Evolutionary conservation across 2,797 vertebrate genomes (phyloP).

Genomic region (Hozukius guyotensis): DNA sequence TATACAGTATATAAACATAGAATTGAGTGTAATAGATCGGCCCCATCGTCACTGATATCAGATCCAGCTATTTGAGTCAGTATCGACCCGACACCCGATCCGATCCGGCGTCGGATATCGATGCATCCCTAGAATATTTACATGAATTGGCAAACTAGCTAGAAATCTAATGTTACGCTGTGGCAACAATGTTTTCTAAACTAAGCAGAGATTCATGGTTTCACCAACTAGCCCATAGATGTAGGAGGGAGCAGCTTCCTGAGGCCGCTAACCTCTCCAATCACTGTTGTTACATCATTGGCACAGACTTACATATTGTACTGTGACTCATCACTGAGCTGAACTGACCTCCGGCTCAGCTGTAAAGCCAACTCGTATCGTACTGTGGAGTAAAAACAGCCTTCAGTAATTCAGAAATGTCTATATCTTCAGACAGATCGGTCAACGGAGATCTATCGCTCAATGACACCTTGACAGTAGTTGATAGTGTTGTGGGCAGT

Average conservation of each 20-base stretch:
- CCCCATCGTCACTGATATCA: too few relatives aligned
- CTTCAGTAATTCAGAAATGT: neutral
- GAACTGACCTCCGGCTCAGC: conserved; percentile 10
- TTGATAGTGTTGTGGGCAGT: neutral
- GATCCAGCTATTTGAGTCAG: too few relatives aligned
- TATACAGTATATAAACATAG: too few relatives aligned
- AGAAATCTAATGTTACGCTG: neutral
- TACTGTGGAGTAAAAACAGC: neutral
- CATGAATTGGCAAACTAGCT: neutral
- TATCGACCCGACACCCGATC: too few relatives aligned
- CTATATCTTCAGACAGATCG: neutral
- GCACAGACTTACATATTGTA: conserved; percentile 27
- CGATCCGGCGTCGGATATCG: too few relatives aligned
- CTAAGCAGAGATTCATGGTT: neutral
- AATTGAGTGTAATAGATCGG: too few relatives aligned
- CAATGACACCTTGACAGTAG: neutral
- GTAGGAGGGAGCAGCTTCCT: conserved; percentile 5
- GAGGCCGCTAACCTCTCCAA: conserved; percentile 34
- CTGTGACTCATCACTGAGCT: conserved; percentile 48
- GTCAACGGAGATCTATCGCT: neutral
- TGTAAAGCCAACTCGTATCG: conserved; percentile 4
- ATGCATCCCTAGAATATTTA: too few relatives aligned
- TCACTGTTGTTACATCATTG: conserved; percentile 56
- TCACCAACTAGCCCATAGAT: conserved; percentile 6
- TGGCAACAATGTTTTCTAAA: neutral